These are phyloP conservation scores for Gonioctena quinquepunctata DNA, from an alignment of 1,140 invertebrate genomes.

Conservation along the genomic window DNA sequence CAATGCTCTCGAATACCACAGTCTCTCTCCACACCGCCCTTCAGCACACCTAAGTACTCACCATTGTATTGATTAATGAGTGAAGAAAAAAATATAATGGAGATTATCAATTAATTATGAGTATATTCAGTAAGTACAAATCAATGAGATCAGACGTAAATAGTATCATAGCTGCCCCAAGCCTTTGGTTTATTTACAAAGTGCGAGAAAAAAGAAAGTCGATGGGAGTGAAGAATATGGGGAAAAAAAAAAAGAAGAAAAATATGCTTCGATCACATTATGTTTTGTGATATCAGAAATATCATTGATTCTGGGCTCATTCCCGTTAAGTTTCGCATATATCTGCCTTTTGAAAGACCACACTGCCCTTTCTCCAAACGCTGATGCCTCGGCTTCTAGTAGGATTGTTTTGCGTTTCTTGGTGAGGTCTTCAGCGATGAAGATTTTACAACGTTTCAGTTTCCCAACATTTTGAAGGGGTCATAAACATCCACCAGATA, in stretches of 20 bases:
- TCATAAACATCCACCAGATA: no score
- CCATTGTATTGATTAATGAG: not conserved
- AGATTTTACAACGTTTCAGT: not conserved
- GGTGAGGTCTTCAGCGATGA: not conserved
- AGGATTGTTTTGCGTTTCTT: no score
- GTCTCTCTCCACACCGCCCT: not conserved
- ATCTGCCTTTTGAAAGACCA: no score
- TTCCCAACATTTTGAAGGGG: not conserved
- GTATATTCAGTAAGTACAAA: not conserved
- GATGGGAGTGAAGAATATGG: not conserved
- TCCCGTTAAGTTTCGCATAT: no score
- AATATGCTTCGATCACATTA: not conserved
- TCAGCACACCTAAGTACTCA: not conserved
- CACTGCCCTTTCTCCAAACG: no score
- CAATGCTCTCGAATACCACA: not conserved
- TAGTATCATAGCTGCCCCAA: not conserved
- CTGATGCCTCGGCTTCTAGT: no score
- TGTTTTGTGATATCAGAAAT: slow-evolving; percentile 1
- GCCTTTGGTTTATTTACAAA: not conserved
- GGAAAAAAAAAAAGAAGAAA: not conserved
- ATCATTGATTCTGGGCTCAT: slow-evolving; percentile 1
- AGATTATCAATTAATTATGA: not conserved
- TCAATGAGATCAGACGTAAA: not conserved
- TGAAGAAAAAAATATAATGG: not conserved
- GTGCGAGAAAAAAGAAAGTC: not conserved